Base-by-base conservation (phyloP, 2,797 vertebrate genomes). In the Melanotaenia nigrans region DNA sequence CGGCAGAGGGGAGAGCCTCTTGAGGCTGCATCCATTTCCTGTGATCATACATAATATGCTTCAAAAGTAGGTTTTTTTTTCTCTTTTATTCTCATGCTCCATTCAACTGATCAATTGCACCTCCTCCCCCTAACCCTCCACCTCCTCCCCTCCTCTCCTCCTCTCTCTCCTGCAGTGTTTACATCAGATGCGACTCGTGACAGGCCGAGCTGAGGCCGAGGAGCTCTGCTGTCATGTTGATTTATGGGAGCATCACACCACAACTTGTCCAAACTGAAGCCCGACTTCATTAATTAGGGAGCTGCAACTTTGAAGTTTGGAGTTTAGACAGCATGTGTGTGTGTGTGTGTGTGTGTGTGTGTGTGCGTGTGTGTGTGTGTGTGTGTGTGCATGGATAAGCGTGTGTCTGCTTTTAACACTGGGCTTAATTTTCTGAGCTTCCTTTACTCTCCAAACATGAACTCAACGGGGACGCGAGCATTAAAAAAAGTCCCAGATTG, bases 231-330 rank as follows among this genome's bases (percentile, higher is more conserved):
- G 97, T 98, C 97, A 98, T 94, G 95, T 97, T 99, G 98, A 99
- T 99, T 99, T 99, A 99, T 99, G 97, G 96, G 96, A 94, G 96
- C 96, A 96, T 97, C 96, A 96, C 96, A 95, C 96, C 96, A 95
- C 95, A 95, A 98, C 97, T 97, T 98, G 98, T 99, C 97, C 96
- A 98, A 97, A 99, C 96, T 96, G 96, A 97, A 97, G 96, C 96
- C 95, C 91, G 94, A 96, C 96, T 98, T 99, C 97, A 99, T 99
- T 99, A 99, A 99, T 99, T 99, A 99, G 96, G 95, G 95, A 96
- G 95, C 96, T 95, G 94, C 93, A 96, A 97, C 98, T 99, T 99
- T 98, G 96, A 99, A 98, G 97, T 96, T 94, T 94, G 94, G 74
- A 68, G 87, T 85, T 81, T 85, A 83, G 87, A 90, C 90, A 89